A percentile compares a stretch with the other conserved stretches of the same genome.
Conservation (phyloP, 2,113 vertebrate genomes). For the Parotia lawesii region DNA sequence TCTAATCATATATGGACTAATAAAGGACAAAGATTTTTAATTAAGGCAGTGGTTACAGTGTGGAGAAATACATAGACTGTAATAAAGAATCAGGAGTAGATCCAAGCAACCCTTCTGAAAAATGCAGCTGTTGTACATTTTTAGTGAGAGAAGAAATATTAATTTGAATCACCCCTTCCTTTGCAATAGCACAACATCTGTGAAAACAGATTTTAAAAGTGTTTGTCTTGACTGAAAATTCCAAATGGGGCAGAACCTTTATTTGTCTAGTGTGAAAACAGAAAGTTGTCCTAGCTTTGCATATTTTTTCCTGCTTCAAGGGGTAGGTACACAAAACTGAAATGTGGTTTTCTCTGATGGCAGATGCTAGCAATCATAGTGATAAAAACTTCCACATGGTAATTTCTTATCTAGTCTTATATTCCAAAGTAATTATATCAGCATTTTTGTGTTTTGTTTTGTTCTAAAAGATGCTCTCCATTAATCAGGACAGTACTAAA, state of each 20-base stretch:
- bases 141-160: not conserved
- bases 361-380: not conserved
- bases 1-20: not conserved
- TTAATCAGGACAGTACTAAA: not conserved
- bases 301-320: not conserved
- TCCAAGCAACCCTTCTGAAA: not conserved
- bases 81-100: not conserved
- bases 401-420: not conserved
- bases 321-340: not conserved
- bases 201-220: not conserved
- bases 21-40: not conserved
- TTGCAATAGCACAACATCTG: not conserved
- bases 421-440: constrained; percentile 1
- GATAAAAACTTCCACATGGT: not conserved
- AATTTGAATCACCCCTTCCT: not conserved
- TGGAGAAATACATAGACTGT: not conserved
- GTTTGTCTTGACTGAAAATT: not conserved
- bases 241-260: not conserved
- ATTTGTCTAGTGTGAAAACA: not conserved
- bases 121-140: not conserved
- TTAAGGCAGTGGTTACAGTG: not conserved
- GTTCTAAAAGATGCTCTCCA: not conserved
- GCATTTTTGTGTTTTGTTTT: not conserved
- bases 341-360: not conserved
- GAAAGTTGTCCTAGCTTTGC: not conserved